phyloP scores from a whole-genome alignment of 2,797 vertebrate species.

The Lateolabrax maculatus region DNA sequence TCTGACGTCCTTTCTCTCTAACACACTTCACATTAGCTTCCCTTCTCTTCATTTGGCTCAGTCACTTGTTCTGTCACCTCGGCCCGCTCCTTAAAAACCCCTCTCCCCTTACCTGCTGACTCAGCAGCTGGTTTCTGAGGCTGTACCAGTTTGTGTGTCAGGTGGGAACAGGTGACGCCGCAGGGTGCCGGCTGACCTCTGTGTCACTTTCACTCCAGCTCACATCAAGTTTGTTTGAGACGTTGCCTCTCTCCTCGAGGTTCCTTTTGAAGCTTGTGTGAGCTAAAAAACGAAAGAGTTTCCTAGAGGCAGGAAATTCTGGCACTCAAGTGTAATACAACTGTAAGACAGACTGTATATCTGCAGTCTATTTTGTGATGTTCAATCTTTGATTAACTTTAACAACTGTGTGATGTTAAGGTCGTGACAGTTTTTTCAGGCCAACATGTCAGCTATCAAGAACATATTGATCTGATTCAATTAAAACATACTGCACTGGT shows the following conservation, averaged over 20 bases:
- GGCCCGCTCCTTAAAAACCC: constrained; percentile 27
- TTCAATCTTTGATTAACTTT: neutral
- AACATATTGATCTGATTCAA: neutral
- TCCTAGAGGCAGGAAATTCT: constrained; percentile 18
- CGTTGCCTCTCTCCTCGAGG: constrained; percentile 51
- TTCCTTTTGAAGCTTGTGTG: constrained; percentile 54
- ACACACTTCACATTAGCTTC: constrained; percentile 68
- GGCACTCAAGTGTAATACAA: neutral
- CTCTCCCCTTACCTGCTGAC: constrained; percentile 49
- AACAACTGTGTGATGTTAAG: neutral
- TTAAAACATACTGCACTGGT: neutral
- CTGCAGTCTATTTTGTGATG: neutral
- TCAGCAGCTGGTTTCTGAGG: constrained; percentile 71
- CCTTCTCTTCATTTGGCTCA: constrained; percentile 48
- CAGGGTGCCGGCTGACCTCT: constrained; percentile 73
- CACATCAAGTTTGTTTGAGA: constrained; percentile 68
- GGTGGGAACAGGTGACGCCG: constrained; percentile 77
- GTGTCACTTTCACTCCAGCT: constrained; percentile 75
- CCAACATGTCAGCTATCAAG: neutral
- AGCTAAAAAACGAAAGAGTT: constrained; percentile 4
- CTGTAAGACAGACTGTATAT: neutral
- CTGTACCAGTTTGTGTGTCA: constrained; percentile 67
- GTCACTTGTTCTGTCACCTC: constrained; percentile 62
- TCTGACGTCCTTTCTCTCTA: constrained; percentile 42
- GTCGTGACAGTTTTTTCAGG: neutral